Conservation (phyloP, 1,140 invertebrate genomes). For the Belonocnema kinseyi region DNA sequence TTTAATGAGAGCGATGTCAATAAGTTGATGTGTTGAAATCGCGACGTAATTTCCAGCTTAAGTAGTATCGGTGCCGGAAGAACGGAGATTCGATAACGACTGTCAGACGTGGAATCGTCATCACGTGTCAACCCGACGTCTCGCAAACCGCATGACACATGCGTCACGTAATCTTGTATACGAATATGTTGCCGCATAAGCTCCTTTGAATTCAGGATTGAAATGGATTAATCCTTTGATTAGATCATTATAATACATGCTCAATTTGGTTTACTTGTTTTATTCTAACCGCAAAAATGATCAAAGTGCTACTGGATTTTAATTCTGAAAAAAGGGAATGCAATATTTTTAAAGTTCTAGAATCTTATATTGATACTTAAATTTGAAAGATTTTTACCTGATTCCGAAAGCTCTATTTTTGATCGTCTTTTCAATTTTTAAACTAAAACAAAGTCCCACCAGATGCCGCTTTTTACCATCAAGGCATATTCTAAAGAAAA, state of each 20-base stretch:
- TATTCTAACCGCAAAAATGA: no score
- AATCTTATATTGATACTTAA: no score
- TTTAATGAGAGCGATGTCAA: slow-evolving; percentile 34
- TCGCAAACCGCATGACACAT: slow-evolving; percentile 39
- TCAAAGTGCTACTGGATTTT: no score
- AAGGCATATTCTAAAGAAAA: no score
- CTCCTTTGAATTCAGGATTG: slow-evolving; percentile 2
- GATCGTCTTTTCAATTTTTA: no score
- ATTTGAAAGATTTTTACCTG: no score
- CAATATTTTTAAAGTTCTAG: no score
- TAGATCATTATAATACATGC: not conserved
- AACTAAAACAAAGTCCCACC: no score
- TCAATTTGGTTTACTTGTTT: not conserved
- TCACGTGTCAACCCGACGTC: slow-evolving; percentile 49
- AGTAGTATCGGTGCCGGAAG: not conserved
- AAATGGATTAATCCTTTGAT: not conserved
- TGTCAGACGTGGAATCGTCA: slow-evolving; percentile 24
- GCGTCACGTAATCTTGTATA: slow-evolving; percentile 45
- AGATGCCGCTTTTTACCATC: no score
- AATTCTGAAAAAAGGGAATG: no score
- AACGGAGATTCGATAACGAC: slow-evolving; percentile 29
- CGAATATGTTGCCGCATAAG: slow-evolving; percentile 33
- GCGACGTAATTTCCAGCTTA: not conserved
- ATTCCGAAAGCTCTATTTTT: no score
- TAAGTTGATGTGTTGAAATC: no score